phyloP scores from a whole-genome alignment of 2,888 invertebrate species.

The Taenaris catops region DNA sequence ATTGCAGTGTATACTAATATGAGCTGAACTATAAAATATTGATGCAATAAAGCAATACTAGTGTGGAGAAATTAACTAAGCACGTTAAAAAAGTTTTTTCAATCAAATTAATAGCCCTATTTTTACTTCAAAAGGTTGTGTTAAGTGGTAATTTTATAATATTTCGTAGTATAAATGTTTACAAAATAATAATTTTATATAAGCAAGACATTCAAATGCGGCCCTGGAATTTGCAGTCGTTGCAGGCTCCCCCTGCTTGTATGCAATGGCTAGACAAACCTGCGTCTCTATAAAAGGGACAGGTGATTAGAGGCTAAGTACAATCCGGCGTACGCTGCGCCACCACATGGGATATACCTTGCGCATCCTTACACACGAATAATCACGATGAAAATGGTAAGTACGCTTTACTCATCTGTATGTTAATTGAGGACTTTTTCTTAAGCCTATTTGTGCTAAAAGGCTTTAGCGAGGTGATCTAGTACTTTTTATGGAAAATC shows the following conservation, averaged over 20 bases:
- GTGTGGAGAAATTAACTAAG: too few species aligned
- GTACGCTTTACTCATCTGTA: constrained; percentile 27
- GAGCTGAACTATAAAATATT: too few species aligned
- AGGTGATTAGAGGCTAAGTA: constrained; percentile 71
- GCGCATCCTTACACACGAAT: constrained; percentile 31
- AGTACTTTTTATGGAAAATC: too few species aligned
- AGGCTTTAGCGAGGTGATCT: background rate
- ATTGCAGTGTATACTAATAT: too few species aligned
- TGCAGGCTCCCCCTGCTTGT: constrained; percentile 64
- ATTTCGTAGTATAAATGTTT: too few species aligned
- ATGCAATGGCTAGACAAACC: constrained; percentile 71
- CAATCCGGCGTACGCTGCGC: constrained; percentile 63
- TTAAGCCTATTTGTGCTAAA: background rate
- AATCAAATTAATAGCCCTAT: too few species aligned
- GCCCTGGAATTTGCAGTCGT: constrained; percentile 53
- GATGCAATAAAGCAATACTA: too few species aligned
- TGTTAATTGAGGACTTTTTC: constrained; percentile 2
- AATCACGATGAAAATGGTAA: constrained; percentile 50
- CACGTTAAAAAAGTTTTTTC: too few species aligned
- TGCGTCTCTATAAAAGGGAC: constrained; percentile 77
- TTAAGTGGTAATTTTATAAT: too few species aligned
- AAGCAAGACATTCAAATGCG: constrained; percentile 33
- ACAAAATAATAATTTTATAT: too few species aligned
- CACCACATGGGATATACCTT: constrained; percentile 55
- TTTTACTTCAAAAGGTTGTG: too few species aligned